Evolutionary conservation across 2,797 vertebrate species (phyloP).

Genomic region (Peromyscus eremicus): DNA sequence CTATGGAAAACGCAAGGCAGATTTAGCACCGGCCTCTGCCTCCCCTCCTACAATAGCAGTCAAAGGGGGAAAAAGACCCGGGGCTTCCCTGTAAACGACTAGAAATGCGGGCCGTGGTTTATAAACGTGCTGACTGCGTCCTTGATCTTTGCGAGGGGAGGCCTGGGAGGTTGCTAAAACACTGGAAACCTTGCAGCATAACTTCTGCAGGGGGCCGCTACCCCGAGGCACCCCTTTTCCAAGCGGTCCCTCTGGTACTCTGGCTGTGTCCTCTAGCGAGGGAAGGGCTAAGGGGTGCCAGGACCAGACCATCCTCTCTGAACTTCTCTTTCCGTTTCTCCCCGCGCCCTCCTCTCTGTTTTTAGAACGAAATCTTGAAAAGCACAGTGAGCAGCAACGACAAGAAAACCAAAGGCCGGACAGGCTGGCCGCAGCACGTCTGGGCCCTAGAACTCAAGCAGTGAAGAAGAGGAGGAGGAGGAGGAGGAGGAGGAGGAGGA

Average conservation of each 20-base stretch:
- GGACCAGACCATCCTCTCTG: conserved; percentile 24
- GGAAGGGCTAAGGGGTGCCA: background rate
- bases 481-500: background rate
- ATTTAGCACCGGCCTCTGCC: background rate
- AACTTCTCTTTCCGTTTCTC: conserved; percentile 73
- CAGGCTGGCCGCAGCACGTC: conserved; percentile 99
- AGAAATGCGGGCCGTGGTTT: conserved; percentile 32
- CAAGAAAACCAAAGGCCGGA: conserved; percentile 99
- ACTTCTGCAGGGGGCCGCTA: background rate
- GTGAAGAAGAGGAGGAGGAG: conserved; percentile 85
- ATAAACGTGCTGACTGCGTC: conserved; percentile 46
- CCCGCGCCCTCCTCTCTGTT: conserved; percentile 62
- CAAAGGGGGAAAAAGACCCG: background rate
- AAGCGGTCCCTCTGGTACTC: no score
- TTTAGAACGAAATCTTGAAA: conserved; percentile 97
- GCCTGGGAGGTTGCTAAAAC: background rate
- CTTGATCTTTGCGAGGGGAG: background rate
- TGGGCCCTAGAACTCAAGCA: conserved; percentile 99
- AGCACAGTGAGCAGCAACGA: conserved; percentile 95
- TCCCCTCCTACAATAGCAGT: background rate
- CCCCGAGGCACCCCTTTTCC: background rate
- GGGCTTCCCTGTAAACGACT: conserved; percentile 36
- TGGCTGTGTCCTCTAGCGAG: background rate
- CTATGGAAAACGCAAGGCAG: conserved; percentile 53
- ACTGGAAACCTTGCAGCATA: background rate